Base-by-base conservation (phyloP, 2,797 vertebrate species). In the Schizothorax lantsangensis region DNA sequence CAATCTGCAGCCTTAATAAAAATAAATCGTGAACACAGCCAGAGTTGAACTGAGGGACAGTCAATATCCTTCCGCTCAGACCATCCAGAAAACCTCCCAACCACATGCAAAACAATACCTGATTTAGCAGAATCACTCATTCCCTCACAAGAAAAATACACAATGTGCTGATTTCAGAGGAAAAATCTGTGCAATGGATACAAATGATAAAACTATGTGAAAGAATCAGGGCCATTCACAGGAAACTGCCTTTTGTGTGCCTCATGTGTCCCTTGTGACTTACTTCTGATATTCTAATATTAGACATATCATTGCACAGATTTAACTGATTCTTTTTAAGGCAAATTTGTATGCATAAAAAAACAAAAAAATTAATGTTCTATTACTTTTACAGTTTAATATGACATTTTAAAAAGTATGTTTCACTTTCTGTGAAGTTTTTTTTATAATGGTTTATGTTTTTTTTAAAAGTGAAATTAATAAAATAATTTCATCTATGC, bases 151-250 rank as follows among this genome's bases (percentile, higher is more conserved):
- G 52, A 59, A 59, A 54, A 40, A 40, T 15, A 38, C 33, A 15
- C 12, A n/a, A 40, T 40, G 49, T 79, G 75, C 75, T 59, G 49
- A 79, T 79, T 59, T 23, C 9, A 1, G 36, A 40, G 77, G 77
- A 79, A 79, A 79, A n/a, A 38, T 79, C 33, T 59, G 36, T 79
- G 21, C 52, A 59, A 38, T 79, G 21, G 36, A 79, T 59, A 79
- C n/a, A 40, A 40, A 17, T 8, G 21, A 79, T 79, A 57, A 38
- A 57, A 38, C 10, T n/a, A 38, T 38, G 52, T 57, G 21, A 78
- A 57, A 9, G 21, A 19, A 57, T 57, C 52, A 57, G 33, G 75
- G 49, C 4, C 14, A 59, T 59, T 79, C 77, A 10, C 36, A 59
- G 54, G 52, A 79, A 79, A 79, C 30, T 75, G 14, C 7, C 43